These are phyloP conservation scores for Pachliopta kotzebuea DNA, from an alignment of 2,888 invertebrate species.

Conservation along the genomic window DNA sequence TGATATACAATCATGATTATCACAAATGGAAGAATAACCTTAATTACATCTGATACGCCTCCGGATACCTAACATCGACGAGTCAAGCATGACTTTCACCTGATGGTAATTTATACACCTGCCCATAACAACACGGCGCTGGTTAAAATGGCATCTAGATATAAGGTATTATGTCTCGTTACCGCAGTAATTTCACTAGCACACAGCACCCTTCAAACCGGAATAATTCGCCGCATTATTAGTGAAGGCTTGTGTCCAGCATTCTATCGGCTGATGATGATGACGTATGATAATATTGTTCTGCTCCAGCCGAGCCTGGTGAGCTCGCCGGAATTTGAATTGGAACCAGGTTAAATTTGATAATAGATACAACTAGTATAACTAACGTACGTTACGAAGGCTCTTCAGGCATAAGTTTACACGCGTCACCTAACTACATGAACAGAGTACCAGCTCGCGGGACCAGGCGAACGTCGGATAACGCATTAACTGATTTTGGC, in stretches of 20 bases:
- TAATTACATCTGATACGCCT: neutral
- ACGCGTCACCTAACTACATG: conserved; percentile 27
- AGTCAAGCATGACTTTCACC: too few species aligned
- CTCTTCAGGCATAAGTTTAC: conserved; percentile 28
- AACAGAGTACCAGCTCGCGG: neutral
- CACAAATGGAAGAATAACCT: neutral
- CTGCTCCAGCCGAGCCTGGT: neutral
- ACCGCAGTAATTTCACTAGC: too few species aligned
- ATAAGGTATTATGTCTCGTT: too few species aligned
- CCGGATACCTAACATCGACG: neutral
- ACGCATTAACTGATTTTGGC: conserved; percentile 38
- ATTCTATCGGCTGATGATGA: too few species aligned
- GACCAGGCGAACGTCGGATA: neutral
- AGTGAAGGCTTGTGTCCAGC: too few species aligned
- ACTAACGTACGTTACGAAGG: conserved; percentile 21
- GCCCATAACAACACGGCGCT: too few species aligned
- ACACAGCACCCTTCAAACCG: too few species aligned
- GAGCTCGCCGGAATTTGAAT: neutral
- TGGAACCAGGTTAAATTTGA: neutral
- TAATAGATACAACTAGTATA: conserved; percentile 8
- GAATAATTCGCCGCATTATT: too few species aligned
- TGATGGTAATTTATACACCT: too few species aligned
- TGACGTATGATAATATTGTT: neutral
- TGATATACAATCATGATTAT: neutral
- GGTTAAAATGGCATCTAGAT: too few species aligned